Percentiles rank a stretch among this genome's conserved stretches.
Conservation (phyloP, 1,140 invertebrate species). For the Neoseiulus cucumeris region DNA sequence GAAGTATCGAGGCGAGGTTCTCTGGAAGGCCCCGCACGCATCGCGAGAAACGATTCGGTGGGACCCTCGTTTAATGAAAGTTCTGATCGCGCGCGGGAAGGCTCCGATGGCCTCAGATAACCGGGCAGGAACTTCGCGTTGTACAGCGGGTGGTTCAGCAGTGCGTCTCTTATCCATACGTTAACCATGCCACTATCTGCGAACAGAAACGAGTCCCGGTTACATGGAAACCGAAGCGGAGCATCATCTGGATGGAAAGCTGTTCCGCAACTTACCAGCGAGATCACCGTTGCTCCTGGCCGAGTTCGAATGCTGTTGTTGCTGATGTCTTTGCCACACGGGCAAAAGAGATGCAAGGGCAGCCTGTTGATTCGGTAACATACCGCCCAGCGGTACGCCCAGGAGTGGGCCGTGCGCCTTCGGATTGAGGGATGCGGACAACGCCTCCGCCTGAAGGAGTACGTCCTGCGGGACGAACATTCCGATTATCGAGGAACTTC, state of each 20-base stretch:
- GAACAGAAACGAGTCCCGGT: neutral
- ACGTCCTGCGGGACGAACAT: neutral
- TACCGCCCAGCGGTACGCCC: neutral
- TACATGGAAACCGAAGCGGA: neutral
- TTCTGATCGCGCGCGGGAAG: neutral
- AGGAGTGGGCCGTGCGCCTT: neutral
- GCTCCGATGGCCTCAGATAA: neutral
- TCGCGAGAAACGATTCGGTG: too few species aligned
- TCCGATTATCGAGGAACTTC: too few species aligned
- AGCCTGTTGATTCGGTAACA: neutral
- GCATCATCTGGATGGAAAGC: neutral
- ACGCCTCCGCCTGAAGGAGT: constrained; percentile 9
- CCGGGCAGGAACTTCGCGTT: neutral
- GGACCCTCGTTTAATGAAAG: too few species aligned
- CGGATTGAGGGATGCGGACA: neutral
- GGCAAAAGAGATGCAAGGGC: neutral
- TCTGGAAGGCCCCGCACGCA: too few species aligned
- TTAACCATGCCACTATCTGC: constrained; percentile 8
- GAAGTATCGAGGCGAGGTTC: too few species aligned
- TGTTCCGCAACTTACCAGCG: constrained; percentile 6
- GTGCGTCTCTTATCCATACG: constrained; percentile 9
- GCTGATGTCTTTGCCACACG: neutral
- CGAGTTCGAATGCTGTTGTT: constrained; percentile 2
- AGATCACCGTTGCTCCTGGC: constrained; percentile 7
- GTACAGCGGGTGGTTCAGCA: neutral